Conservation (phyloP, 2,797 vertebrate genomes). For the Caiman crocodilus region DNA sequence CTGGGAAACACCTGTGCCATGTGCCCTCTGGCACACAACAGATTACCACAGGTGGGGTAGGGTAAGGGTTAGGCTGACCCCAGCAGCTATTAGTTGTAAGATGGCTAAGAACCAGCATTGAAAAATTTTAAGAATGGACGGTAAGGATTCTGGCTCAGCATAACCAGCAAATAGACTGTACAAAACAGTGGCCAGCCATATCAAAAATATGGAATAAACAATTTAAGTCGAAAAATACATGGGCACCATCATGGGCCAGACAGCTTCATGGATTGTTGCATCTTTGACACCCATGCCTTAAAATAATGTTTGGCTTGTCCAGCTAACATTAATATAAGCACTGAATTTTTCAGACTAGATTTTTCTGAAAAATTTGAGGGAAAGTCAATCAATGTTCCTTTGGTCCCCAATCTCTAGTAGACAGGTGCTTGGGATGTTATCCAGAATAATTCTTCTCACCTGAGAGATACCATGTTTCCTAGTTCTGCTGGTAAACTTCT, state of each 20-base stretch:
- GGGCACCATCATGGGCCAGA: too few species aligned
- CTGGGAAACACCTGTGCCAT: too few species aligned
- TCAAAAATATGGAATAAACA: too few species aligned
- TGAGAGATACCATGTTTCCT: conserved; percentile 99
- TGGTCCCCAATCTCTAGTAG: fast-evolving
- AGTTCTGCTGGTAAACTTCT: conserved; percentile 99
- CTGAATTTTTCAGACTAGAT: not conserved
- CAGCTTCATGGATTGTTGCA: too few species aligned
- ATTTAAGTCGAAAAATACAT: too few species aligned
- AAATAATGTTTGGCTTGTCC: too few species aligned
- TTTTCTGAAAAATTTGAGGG: not conserved
- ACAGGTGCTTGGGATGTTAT: not conserved
- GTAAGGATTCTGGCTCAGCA: not conserved
- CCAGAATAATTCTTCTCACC: conserved; percentile 80
- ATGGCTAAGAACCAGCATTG: not conserved
- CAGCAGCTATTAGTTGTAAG: not conserved
- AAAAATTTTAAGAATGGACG: not conserved
- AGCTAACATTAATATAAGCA: too few species aligned
- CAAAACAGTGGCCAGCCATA: not conserved
- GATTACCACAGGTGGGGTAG: too few species aligned
- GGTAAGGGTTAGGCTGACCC: too few species aligned
- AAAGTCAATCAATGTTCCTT: not conserved
- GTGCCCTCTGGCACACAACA: too few species aligned
- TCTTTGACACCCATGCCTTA: too few species aligned
- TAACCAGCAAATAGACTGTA: not conserved